phyloP scores from a whole-genome alignment of 2,888 invertebrate genomes.

The Lochmaea capreae region DNA sequence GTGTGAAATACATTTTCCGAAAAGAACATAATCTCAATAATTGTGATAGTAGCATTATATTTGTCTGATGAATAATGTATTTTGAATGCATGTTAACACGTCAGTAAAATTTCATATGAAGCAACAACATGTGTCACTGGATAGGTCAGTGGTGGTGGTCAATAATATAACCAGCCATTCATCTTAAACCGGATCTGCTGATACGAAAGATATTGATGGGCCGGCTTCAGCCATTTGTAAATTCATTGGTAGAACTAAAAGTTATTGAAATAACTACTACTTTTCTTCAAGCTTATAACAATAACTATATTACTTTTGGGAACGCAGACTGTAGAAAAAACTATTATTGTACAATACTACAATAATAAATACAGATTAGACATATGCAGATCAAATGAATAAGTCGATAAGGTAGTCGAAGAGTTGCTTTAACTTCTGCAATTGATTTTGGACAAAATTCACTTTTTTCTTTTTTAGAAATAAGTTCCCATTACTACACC shows the following conservation, averaged over 20 bases:
- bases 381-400: too few species aligned
- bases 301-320: too few species aligned
- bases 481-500: too few species aligned
- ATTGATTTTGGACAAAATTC: too few species aligned
- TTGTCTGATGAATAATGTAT: slow-evolving; percentile 1
- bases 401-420: too few species aligned
- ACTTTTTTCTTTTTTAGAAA: too few species aligned
- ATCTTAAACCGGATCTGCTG: slow-evolving; percentile 40
- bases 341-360: too few species aligned
- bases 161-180: slow-evolving; percentile 31
- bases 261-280: background rate
- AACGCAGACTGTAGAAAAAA: too few species aligned
- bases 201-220: background rate
- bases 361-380: too few species aligned
- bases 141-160: slow-evolving; percentile 36
- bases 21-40: background rate
- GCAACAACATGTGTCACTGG: slow-evolving; percentile 40
- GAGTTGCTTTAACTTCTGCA: too few species aligned
- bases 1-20: background rate
- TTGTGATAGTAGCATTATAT: background rate
- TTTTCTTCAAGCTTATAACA: too few species aligned
- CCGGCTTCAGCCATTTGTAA: background rate
- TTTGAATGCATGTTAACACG: background rate
- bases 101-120: slow-evolving; percentile 18
- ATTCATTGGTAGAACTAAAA: background rate